Base-by-base conservation (phyloP, 1,140 invertebrate species). In the Solen grandis region DNA sequence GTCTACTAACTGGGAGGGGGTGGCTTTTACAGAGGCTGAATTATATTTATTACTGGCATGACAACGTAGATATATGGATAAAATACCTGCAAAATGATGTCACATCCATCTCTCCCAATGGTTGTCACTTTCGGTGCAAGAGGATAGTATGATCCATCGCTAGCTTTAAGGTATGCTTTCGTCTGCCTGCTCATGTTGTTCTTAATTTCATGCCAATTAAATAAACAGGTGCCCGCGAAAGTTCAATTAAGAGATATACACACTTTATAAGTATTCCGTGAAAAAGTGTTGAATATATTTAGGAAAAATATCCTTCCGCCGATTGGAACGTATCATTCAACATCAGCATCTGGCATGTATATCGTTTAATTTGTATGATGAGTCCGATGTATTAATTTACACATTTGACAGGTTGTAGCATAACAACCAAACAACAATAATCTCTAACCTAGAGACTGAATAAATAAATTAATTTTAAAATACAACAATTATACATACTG, bases 31-130 rank as follows among this genome's bases (percentile, higher is more conserved):
- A n/a, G n/a, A n/a, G n/a, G n/a, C n/a, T n/a, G n/a, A n/a, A n/a
- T n/a, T n/a, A n/a, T n/a, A n/a, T n/a, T n/a, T n/a, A n/a, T n/a
- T n/a, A n/a, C n/a, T n/a, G n/a, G n/a, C n/a, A n/a, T n/a, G n/a
- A n/a, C n/a, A n/a, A n/a, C n/a, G n/a, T n/a, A n/a, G n/a, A n/a
- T n/a, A n/a, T n/a, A n/a, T n/a, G n/a, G 46, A 31, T 19, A 22
- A 52, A 16, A 74, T 86, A 92, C 92, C 90, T 91, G 88, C 41
- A 92, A 88, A 14, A 85, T 86, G 27, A 92, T 82, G 84, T 92
- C 92, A 87, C 91, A 92, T 31, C 88, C 87, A 81, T 92, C 92
- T 75, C 88, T 82, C 63, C 92, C 92, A 69, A 93, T 80, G 16
- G 91, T 92, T 35, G 92, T 92, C 27, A 92, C 86, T 78, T 91